Evolutionary conservation across 2,113 vertebrate genomes (phyloP).

Genomic region (Castor canadensis): DNA sequence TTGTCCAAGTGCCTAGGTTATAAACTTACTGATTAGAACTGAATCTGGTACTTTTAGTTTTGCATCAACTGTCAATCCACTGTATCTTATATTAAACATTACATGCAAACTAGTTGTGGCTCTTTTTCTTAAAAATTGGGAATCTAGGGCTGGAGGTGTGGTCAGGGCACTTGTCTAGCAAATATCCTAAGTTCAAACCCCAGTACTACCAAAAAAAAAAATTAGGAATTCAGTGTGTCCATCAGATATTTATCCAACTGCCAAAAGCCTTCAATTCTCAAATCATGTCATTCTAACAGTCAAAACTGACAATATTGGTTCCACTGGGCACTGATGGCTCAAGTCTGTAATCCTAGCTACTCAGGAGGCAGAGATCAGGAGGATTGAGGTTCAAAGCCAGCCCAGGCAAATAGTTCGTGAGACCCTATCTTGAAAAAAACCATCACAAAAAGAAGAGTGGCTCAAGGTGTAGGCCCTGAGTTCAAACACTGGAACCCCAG

Average conservation of each 20-base stretch:
- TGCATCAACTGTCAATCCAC: slow-evolving; percentile 37
- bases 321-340: no score
- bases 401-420: no score
- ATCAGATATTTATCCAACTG: neutral
- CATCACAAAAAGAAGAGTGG: no score
- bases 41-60: slow-evolving; percentile 6
- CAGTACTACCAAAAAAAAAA: neutral
- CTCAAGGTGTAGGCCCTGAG: no score
- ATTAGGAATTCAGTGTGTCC: neutral
- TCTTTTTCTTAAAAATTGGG: slow-evolving; percentile 34
- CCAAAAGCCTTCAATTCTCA: slow-evolving; percentile 9
- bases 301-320: neutral
- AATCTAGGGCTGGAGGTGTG: neutral
- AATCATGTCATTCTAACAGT: neutral
- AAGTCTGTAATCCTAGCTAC: no score
- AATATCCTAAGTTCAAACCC: no score
- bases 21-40: slow-evolving; percentile 2
- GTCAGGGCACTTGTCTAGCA: no score
- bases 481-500: no score
- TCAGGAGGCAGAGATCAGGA: no score
- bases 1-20: slow-evolving; percentile 48
- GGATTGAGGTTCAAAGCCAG: no score
- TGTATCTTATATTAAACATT: slow-evolving; percentile 62
- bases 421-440: no score
- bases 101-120: neutral